Evolutionary conservation across 2,888 invertebrate genomes (phyloP), one percentile per base, ranked within the genome.

Genomic region (Heliconius sara): DNA sequence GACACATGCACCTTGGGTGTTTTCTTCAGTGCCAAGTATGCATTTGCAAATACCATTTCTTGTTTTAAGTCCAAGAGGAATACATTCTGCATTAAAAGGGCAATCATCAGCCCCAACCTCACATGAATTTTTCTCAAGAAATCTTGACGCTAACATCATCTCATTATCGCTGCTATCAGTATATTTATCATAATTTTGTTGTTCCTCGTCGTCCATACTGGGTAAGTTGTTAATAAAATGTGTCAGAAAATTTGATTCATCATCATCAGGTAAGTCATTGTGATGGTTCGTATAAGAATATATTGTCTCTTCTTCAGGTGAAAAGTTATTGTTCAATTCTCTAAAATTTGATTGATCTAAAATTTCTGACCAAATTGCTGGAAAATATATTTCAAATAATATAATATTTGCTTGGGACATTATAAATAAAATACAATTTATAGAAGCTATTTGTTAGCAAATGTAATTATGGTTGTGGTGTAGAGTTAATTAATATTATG

Each of bases 41-140:
- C 98, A 98, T 86, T 96, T 96, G 86, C 98, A 98, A 60, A 97
- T 91, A 0, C 98, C 97, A 84, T 96, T 96, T 66, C 96, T 92
- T 3, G 96, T 93, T 87, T 97, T 96, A 0, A 91, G 81, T 1
- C 92, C 91, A 16, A 95, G 74, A 0, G 93, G 93, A 76, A 97
- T 91, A 88, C 98, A 98, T 85, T 97, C 96, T 88, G 98, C 97
- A 88, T 97, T 97, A 39, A 93, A 92, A 1, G 96, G 96, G 86
- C 98, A 98, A 75, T 96, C 93, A 74, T 90, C 95, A 2, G 90
- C 88, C 19, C 96, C 97, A 34, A 96, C 92, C 88, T 96, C 96
- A 91, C 97, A 97, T 6, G 95, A 90, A 19, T 95, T 91, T 83
- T 95, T 95, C 73, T 95, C 92, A 68, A 95, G 88, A 85, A 93